A percentile compares a stretch with the other conserved stretches of the same genome.
Conservation (phyloP, 1,140 invertebrate genomes). For the Drosophila rufa region DNA sequence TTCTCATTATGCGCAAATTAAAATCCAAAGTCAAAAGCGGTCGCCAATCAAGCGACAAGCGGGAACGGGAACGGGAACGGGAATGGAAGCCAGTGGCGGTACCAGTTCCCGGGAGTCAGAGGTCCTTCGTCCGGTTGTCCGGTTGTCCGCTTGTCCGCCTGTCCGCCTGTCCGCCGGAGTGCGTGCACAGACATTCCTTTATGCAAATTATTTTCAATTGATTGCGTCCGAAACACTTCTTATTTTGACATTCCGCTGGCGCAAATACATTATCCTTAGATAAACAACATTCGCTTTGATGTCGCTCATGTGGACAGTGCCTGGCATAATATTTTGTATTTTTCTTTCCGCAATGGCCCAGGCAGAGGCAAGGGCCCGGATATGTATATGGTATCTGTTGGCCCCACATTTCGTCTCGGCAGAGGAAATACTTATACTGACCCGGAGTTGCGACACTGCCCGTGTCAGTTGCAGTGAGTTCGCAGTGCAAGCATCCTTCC, state of each 20-base stretch:
- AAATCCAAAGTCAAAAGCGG: constrained; percentile 54
- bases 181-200: constrained; percentile 72
- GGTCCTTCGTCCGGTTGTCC: constrained; percentile 4
- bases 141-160: too few relatives aligned
- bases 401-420: background rate
- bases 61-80: background rate
- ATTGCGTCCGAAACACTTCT: constrained; percentile 76
- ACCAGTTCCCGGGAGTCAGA: constrained; percentile 9
- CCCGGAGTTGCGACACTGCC: constrained; percentile 3
- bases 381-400: too few relatives aligned
- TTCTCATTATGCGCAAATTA: constrained; percentile 69
- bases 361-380: too few relatives aligned
- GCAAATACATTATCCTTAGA: constrained; percentile 70
- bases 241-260: constrained; percentile 76
- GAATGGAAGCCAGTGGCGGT: constrained; percentile 2
- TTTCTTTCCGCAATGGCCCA: constrained; percentile 31
- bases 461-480: background rate
- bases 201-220: constrained; percentile 84
- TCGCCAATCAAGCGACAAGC: constrained; percentile 55
- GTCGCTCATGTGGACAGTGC: constrained; percentile 71
- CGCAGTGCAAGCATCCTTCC: background rate
- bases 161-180: background rate
- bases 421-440: constrained; percentile 9
- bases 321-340: constrained; percentile 62
- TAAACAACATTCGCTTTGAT: constrained; percentile 69